Evolutionary conservation across 2,797 vertebrate genomes (phyloP).

Genomic region (Percopsis omiscomaycus): DNA sequence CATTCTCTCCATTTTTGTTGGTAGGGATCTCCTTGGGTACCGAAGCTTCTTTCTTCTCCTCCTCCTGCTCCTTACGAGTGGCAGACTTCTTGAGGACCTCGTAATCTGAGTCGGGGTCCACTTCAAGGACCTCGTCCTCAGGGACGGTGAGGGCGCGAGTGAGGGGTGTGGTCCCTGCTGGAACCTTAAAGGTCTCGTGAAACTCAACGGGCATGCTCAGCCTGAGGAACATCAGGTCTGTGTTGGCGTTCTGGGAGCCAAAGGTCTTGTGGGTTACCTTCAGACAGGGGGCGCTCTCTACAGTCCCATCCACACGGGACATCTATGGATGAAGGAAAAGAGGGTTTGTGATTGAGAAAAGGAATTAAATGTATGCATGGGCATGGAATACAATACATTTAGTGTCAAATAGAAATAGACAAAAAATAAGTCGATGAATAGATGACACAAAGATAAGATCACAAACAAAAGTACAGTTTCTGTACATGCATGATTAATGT

Average conservation of each 20-base stretch:
- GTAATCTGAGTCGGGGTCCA: constrained; percentile 90
- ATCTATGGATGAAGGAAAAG: constrained; percentile 67
- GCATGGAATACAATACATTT: background rate
- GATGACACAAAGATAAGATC: too few species aligned
- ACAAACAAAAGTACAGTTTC: too few species aligned
- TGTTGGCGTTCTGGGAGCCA: constrained; percentile 88
- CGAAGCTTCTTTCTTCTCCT: constrained; percentile 81
- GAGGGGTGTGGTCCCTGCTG: constrained; percentile 84
- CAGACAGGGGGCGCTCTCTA: constrained; percentile 89
- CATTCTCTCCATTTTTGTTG: constrained; percentile 83
- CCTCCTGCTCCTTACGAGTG: constrained; percentile 82
- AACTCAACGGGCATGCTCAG: constrained; percentile 93
- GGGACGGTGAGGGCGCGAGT: constrained; percentile 84
- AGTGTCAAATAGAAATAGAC: background rate
- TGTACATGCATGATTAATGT: too few species aligned
- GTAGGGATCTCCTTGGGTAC: constrained; percentile 72
- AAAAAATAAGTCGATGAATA: background rate
- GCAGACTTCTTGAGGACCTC: constrained; percentile 90
- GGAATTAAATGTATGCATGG: background rate
- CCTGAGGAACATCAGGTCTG: constrained; percentile 87
- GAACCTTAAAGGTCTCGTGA: constrained; percentile 87
- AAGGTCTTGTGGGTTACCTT: constrained; percentile 87
- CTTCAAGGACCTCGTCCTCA: constrained; percentile 84
- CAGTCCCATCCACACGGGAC: constrained; percentile 88
- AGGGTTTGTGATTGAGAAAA: background rate